phyloP scores from a whole-genome alignment of 2,888 invertebrate genomes.

The Macrosiphum euphorbiae region DNA sequence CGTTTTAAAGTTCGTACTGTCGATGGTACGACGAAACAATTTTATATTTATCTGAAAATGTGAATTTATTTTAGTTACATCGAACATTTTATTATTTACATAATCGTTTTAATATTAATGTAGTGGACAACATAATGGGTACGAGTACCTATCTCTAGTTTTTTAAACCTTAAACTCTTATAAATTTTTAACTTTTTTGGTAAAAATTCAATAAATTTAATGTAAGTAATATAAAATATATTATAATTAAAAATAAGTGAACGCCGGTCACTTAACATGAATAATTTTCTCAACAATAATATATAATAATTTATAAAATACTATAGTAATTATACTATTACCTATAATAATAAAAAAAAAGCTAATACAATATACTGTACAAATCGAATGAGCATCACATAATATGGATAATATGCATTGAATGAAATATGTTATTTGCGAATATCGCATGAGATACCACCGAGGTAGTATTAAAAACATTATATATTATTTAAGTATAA shows the following conservation, averaged over 20 bases:
- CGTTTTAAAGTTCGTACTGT: not conserved
- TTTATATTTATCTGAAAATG: not conserved
- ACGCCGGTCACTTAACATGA: not conserved
- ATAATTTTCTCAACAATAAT: no score
- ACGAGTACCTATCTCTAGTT: not conserved
- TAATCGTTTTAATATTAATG: not conserved
- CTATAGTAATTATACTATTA: not conserved
- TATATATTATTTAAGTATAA: not conserved
- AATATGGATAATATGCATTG: not conserved
- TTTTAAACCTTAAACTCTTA: not conserved
- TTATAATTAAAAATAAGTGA: not conserved
- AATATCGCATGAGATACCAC: not conserved
- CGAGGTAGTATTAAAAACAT: not conserved
- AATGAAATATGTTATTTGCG: not conserved
- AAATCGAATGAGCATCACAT: not conserved
- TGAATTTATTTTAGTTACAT: not conserved
- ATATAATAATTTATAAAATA: no score
- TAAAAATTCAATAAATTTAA: not conserved
- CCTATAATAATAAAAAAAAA: not conserved
- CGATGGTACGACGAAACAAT: not conserved
- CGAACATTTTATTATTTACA: no score
- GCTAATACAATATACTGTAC: not conserved
- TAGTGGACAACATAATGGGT: not conserved
- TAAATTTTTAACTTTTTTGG: not conserved
- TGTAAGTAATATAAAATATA: not conserved